These are phyloP conservation scores for Nyleta sp. DNA, from an alignment of 2,888 invertebrate species.

Conservation along the genomic window DNA sequence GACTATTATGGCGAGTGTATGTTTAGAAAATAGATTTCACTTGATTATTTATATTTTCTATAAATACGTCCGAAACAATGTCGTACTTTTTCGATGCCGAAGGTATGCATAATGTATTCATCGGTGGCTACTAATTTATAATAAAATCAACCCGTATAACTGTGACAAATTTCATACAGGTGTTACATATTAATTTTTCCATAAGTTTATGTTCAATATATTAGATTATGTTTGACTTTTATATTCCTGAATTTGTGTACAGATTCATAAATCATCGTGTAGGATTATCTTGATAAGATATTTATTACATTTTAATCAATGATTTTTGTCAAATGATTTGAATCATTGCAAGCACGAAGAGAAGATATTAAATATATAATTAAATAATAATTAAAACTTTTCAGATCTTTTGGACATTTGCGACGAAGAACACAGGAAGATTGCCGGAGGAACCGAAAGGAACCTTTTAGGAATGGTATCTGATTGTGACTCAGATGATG, in stretches of 20 bases:
- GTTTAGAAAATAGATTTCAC: neutral
- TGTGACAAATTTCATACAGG: slow-evolving; percentile 24
- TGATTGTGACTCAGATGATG: too few relatives aligned
- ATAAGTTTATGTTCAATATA: slow-evolving; percentile 4
- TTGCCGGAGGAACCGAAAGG: too few relatives aligned
- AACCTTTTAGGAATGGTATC: too few relatives aligned
- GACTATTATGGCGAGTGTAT: slow-evolving; percentile 5
- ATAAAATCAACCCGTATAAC: slow-evolving; percentile 3
- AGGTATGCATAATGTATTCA: neutral
- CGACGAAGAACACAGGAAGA: too few relatives aligned
- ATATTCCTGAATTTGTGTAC: slow-evolving; percentile 1
- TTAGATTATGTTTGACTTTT: slow-evolving; percentile 24
- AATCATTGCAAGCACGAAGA: too few relatives aligned
- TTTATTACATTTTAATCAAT: slow-evolving; percentile 23
- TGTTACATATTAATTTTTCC: slow-evolving; percentile 28
- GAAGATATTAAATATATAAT: neutral
- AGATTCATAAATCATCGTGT: slow-evolving; percentile 23
- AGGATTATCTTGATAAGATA: slow-evolving; percentile 27
- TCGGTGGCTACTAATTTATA: neutral
- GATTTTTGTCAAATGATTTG: too few relatives aligned
- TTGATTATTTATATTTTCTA: slow-evolving; percentile 2
- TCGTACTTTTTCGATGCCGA: neutral
- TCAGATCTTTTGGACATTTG: too few relatives aligned
- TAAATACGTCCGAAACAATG: slow-evolving; percentile 6
- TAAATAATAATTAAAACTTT: too few relatives aligned